A percentile compares a stretch with the other conserved stretches of the same genome.
Evolutionary conservation across 2,888 invertebrate species (phyloP).

Genomic region (Cactoblastis cactorum): DNA sequence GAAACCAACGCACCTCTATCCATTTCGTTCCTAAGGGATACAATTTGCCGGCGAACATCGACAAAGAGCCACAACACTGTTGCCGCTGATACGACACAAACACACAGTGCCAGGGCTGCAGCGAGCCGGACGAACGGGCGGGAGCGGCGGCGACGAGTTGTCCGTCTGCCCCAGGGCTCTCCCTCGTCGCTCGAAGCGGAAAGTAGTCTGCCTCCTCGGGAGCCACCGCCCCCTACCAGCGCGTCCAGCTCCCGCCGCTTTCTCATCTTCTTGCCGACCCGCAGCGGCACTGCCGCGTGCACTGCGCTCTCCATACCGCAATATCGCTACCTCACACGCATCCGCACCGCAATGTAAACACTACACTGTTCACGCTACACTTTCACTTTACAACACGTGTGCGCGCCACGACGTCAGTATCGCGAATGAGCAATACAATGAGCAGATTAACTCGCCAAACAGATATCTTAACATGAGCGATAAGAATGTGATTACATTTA

Average conservation of each 20-base stretch:
- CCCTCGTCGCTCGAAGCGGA: slow-evolving; percentile 80
- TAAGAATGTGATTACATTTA: slow-evolving; percentile 24
- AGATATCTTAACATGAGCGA: neutral
- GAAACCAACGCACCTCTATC: slow-evolving; percentile 80
- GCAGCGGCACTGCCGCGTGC: slow-evolving; percentile 82
- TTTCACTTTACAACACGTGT: slow-evolving; percentile 38
- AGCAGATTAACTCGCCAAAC: slow-evolving; percentile 2
- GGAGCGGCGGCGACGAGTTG: slow-evolving; percentile 58
- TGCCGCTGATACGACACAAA: slow-evolving; percentile 82
- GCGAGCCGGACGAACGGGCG: slow-evolving; percentile 79
- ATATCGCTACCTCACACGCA: slow-evolving; percentile 61
- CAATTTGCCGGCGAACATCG: slow-evolving; percentile 83
- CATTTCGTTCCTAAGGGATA: slow-evolving; percentile 81
- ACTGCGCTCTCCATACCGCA: slow-evolving; percentile 72
- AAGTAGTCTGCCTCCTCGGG: slow-evolving; percentile 77
- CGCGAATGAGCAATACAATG: slow-evolving; percentile 46
- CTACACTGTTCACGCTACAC: slow-evolving; percentile 36
- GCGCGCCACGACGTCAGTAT: slow-evolving; percentile 35
- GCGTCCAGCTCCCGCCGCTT: slow-evolving; percentile 88
- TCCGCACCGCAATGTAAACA: slow-evolving; percentile 40
- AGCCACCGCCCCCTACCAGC: slow-evolving; percentile 78
- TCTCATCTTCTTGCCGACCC: slow-evolving; percentile 87
- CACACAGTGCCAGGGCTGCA: slow-evolving; percentile 80
- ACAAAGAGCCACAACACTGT: slow-evolving; percentile 84
- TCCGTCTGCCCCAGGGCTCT: slow-evolving; percentile 74